A percentile compares a stretch with the other conserved stretches of the same genome.
Conservation (phyloP, 2,113 vertebrate species). For the Bambusicola thoracicus region DNA sequence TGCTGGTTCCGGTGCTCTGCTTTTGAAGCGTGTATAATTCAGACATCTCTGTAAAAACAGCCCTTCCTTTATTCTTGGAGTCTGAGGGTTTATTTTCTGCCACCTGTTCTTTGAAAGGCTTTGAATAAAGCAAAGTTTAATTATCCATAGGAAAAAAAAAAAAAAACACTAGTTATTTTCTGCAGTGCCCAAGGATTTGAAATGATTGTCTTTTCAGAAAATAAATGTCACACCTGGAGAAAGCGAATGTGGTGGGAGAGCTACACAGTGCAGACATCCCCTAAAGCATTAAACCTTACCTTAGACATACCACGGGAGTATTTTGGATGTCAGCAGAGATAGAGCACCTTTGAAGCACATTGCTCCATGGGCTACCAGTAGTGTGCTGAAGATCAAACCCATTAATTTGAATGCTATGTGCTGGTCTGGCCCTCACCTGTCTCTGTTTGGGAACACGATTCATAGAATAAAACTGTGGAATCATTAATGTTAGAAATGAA, state of each 20-base stretch:
- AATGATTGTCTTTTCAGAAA: constrained; percentile 51
- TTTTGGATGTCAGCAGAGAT: background rate
- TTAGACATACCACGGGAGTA: background rate
- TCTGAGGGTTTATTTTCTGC: constrained; percentile 43
- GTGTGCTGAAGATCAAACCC: background rate
- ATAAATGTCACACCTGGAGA: background rate
- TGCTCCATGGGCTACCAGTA: background rate
- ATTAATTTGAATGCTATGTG: background rate
- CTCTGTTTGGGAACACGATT: background rate
- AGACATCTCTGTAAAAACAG: constrained; percentile 32
- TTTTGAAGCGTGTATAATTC: constrained; percentile 37
- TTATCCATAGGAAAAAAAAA: constrained; percentile 21
- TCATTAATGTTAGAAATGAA: too few species aligned
- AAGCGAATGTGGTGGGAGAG: background rate
- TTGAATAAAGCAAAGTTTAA: constrained; percentile 58
- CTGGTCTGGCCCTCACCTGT: background rate
- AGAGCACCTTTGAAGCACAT: background rate
- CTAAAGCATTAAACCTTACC: background rate
- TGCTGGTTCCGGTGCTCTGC: background rate
- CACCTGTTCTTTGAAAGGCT: constrained; percentile 53
- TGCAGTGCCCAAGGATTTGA: background rate
- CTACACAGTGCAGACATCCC: background rate
- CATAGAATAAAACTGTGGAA: too few species aligned
- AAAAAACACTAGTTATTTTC: background rate
- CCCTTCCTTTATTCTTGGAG: constrained; percentile 18